Evolutionary conservation across 2,888 invertebrate genomes (phyloP), one percentile per base, ranked within the genome.

Genomic region (Apodemia hepburni): DNA sequence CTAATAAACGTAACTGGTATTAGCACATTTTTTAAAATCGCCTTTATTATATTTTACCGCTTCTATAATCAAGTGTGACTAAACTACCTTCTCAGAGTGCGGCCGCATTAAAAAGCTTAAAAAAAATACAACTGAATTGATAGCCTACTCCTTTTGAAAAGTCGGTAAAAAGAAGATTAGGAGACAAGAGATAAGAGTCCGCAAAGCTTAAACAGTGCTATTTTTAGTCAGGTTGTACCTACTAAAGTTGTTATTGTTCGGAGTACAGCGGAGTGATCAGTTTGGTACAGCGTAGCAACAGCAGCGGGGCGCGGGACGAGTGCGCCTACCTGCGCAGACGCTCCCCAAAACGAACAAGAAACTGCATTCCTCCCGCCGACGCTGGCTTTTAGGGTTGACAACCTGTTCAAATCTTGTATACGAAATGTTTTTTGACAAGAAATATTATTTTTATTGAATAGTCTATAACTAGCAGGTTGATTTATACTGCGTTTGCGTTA

Each of bases 261-360:
- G 18, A 51, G 51, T 51, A 51, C 51, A 9, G 22, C 51, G 12
- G 22, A 51, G 51, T 51, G 51, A 51, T 51, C 51, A 51, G 51
- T 51, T 51, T 27, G 51, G 51, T 27, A 27, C 22, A 38, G 58
- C 61, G 58, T 61, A n/a, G 61, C 61, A 61, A 61, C 61, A 58
- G 61, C 61, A 61, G 63, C 62, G 63, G 64, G 60, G 67, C 58
- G 67, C 63, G 70, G 75, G 77, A 71, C 75, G 76, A 79, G 80
- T 78, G 80, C 82, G 85, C 85, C 82, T 88, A 88, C 88, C 90
- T 89, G 90, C 89, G 86, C 88, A 78, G 86, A 85, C 90, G 89
- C 83, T 83, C 84, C 84, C 89, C 89, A 91, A 91, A 91, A 90
- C 81, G 88, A 90, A 84, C 85, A 88, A 91, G 90, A 89, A 82